phyloP scores from a whole-genome alignment of 2,888 invertebrate species.

The Cremastinae sp. region DNA sequence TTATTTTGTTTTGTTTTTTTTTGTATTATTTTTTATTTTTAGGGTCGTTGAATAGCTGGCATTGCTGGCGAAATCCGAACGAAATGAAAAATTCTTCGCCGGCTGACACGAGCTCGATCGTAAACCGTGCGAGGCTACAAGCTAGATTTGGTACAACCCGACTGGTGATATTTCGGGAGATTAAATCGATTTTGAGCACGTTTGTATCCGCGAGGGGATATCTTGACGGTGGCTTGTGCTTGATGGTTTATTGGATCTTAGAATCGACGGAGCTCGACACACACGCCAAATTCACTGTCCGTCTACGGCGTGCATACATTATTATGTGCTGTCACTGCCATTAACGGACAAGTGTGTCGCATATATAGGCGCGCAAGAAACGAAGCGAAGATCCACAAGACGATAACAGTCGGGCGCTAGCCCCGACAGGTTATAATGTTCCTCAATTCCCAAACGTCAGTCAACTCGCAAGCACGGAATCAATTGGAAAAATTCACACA shows the following conservation, averaged over 20 bases:
- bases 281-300: background rate
- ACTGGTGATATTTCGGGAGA: background rate
- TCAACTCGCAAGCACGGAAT: too few relatives aligned
- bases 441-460: too few relatives aligned
- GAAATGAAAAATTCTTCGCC: too few relatives aligned
- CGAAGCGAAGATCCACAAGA: constrained; percentile 7
- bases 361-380: constrained; percentile 4
- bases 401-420: background rate
- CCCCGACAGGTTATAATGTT: background rate
- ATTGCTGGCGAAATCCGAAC: too few relatives aligned
- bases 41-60: too few relatives aligned
- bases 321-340: constrained; percentile 25
- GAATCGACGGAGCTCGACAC: constrained; percentile 1
- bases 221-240: constrained; percentile 30
- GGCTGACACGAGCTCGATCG: too few relatives aligned
- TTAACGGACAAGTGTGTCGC: constrained; percentile 26
- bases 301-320: background rate
- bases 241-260: constrained; percentile 47
- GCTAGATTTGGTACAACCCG: too few relatives aligned
- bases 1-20: too few relatives aligned
- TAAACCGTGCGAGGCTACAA: too few relatives aligned
- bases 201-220: constrained; percentile 39
- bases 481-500: too few relatives aligned
- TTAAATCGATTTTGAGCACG: constrained; percentile 47
- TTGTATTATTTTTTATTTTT: too few relatives aligned